phyloP scores from a whole-genome alignment of 2,797 vertebrate species.

The Xerus rutilus region DNA sequence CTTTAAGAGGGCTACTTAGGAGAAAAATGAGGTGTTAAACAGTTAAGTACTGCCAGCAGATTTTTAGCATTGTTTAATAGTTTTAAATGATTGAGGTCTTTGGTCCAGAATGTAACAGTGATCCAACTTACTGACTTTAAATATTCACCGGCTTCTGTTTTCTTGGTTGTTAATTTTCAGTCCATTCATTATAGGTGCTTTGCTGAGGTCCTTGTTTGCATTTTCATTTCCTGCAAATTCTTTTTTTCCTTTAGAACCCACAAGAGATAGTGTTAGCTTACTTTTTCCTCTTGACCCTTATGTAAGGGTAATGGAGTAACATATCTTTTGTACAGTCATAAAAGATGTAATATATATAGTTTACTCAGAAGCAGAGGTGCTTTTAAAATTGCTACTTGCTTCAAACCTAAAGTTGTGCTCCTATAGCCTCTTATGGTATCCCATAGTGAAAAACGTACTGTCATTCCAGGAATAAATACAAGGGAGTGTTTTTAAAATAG shows the following conservation, averaged over 20 bases:
- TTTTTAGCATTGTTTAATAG: slow-evolving; percentile 22
- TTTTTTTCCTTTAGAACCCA: background rate
- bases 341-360: background rate
- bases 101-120: background rate
- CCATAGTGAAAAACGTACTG: background rate
- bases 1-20: slow-evolving; percentile 26
- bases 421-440: background rate
- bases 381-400: background rate
- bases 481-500: slow-evolving; percentile 20
- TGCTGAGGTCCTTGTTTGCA: background rate
- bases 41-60: background rate
- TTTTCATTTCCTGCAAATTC: background rate
- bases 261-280: background rate
- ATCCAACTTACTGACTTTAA: background rate
- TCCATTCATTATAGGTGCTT: background rate
- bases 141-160: background rate
- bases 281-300: background rate
- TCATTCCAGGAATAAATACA: background rate
- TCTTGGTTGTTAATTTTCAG: background rate
- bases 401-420: background rate
- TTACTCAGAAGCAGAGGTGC: background rate
- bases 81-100: background rate
- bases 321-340: background rate
- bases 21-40: slow-evolving; percentile 64
- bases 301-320: background rate